phyloP scores from a whole-genome alignment of 2,888 invertebrate species.

The Oxyscelio sp. region DNA sequence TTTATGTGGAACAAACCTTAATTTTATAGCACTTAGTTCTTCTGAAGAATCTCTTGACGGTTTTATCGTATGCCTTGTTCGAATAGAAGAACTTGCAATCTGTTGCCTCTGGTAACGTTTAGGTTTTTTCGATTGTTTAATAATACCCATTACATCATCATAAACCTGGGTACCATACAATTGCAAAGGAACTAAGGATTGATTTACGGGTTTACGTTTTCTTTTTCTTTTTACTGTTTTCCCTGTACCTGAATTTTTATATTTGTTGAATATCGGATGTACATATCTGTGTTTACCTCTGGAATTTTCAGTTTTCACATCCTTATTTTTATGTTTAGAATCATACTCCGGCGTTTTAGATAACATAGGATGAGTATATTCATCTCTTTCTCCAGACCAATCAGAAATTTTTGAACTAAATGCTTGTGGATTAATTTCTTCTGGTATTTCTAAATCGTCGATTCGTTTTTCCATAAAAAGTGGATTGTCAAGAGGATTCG shows the following conservation, averaged over 20 bases:
- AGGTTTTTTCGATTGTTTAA: constrained; percentile 78
- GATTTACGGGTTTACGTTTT: constrained; percentile 35
- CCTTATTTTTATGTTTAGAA: background rate
- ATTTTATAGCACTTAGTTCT: constrained; percentile 22
- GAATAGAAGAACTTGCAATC: background rate
- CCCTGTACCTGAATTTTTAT: constrained; percentile 12
- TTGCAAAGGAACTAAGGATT: constrained; percentile 45
- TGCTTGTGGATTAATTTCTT: constrained; percentile 78
- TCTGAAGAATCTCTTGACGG: background rate
- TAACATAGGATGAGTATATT: constrained; percentile 76
- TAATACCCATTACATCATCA: constrained; percentile 87
- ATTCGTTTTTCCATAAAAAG: constrained; percentile 90
- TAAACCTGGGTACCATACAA: constrained; percentile 85
- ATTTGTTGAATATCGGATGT: background rate
- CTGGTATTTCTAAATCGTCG: constrained; percentile 81
- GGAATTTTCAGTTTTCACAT: background rate
- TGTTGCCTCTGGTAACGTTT: constrained; percentile 18
- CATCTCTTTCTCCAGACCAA: constrained; percentile 77
- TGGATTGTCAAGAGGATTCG: constrained; percentile 93
- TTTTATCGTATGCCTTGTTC: background rate
- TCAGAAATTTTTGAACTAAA: constrained; percentile 81
- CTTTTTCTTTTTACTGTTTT: constrained; percentile 30
- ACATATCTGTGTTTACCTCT: constrained; percentile 19
- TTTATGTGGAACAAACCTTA: constrained; percentile 39
- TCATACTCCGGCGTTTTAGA: constrained; percentile 83